A percentile compares a stretch with the other conserved stretches of the same genome.
phyloP scores from a whole-genome alignment of 1,140 invertebrate genomes.

The silkworm (Bombyx mori) region DNA sequence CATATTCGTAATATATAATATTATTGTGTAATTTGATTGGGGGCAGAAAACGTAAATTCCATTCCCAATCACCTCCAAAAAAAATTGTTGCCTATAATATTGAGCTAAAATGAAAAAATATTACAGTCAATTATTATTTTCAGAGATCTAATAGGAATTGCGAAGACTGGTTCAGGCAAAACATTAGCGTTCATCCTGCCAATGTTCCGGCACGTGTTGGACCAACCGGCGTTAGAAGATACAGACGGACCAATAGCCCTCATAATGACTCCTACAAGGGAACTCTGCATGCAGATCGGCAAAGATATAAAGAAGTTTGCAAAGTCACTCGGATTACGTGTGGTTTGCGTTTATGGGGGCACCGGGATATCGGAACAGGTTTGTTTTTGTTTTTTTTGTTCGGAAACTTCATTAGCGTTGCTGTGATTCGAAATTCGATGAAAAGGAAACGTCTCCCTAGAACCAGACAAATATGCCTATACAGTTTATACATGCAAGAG shows the following conservation, averaged over 20 bases:
- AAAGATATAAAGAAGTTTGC: conserved; percentile 97
- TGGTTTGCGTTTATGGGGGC: conserved; percentile 98
- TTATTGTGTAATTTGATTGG: no score
- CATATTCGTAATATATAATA: background rate
- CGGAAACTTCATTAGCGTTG: background rate
- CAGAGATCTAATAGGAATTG: conserved; percentile 98
- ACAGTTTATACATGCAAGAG: no score
- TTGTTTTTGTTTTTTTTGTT: conserved; percentile 8
- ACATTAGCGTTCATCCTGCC: conserved; percentile 98
- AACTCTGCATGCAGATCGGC: conserved; percentile 99
- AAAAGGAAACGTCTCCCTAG: no score
- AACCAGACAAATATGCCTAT: no score
- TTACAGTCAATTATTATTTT: conserved; percentile 13
- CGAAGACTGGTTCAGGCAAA: conserved; percentile 99
- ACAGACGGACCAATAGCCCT: conserved; percentile 97
- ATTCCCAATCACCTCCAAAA: no score
- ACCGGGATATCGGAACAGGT: conserved; percentile 95
- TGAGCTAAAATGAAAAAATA: background rate
- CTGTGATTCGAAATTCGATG: no score
- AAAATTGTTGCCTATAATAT: no score
- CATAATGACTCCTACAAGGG: conserved; percentile 98
- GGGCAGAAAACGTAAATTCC: no score
- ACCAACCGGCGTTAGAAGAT: conserved; percentile 93
- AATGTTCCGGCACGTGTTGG: conserved; percentile 98
- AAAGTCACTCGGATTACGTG: conserved; percentile 87